A percentile compares a stretch with the other conserved stretches of the same genome.
Evolutionary conservation across 1,140 invertebrate genomes (phyloP).

Genomic region (Drosophila ironensis): DNA sequence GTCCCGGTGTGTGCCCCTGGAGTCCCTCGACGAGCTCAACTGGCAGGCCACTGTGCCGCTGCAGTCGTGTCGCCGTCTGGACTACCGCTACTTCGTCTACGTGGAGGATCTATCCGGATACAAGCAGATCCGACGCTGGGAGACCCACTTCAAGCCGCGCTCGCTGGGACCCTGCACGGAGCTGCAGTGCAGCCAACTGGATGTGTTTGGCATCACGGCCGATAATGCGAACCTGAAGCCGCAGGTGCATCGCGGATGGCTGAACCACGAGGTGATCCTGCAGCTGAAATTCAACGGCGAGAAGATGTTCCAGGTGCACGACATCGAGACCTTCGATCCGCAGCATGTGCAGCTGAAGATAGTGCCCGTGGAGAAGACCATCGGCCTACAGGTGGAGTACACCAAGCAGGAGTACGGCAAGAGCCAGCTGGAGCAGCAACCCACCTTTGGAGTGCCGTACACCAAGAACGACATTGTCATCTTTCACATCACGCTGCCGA

Average conservation of each 20-base stretch:
- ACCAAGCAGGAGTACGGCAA: constrained; percentile 65
- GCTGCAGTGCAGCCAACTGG: constrained; percentile 52
- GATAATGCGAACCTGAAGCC: constrained; percentile 71
- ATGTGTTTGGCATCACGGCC: constrained; percentile 83
- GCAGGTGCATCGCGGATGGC: constrained; percentile 89
- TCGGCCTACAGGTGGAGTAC: constrained; percentile 69
- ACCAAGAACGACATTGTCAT: constrained; percentile 69
- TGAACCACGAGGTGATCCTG: constrained; percentile 89
- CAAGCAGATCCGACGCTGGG: constrained; percentile 87
- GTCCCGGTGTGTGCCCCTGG: constrained; percentile 77
- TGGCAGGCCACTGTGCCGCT: constrained; percentile 82
- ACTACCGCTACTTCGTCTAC: constrained; percentile 89
- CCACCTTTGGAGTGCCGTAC: constrained; percentile 58
- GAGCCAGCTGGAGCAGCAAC: constrained; percentile 63
- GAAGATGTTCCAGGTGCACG: constrained; percentile 78
- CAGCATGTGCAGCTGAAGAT: constrained; percentile 72
- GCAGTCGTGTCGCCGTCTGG: constrained; percentile 84
- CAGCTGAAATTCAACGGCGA: constrained; percentile 88
- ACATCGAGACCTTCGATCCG: constrained; percentile 75
- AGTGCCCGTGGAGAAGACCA: constrained; percentile 58
- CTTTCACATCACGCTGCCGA: constrained; percentile 84
- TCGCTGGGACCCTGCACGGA: constrained; percentile 33
- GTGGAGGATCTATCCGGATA: constrained; percentile 58
- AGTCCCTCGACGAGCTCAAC: constrained; percentile 60
- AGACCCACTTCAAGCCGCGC: constrained; percentile 87